Evolutionary conservation across 2,113 vertebrate genomes (phyloP).

Genomic region (Chloebia gouldiae): DNA sequence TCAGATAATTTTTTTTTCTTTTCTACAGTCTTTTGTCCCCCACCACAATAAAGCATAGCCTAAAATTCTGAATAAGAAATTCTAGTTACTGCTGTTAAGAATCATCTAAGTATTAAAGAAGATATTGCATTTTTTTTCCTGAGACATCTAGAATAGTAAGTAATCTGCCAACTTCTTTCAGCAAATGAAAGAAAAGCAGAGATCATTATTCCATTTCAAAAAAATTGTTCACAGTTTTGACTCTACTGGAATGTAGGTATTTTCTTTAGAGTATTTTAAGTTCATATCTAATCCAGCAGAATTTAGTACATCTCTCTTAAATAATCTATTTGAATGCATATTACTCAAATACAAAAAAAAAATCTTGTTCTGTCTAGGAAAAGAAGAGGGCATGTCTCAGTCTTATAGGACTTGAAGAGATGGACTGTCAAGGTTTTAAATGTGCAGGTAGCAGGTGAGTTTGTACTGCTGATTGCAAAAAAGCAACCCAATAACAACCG

Average conservation of each 20-base stretch:
- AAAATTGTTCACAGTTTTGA: not conserved
- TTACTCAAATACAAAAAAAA: not conserved
- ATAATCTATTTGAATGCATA: not conserved
- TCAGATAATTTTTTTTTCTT: not conserved
- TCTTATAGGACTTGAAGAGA: not conserved
- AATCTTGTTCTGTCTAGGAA: not conserved
- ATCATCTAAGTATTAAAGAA: not conserved
- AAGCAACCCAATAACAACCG: constrained; percentile 39
- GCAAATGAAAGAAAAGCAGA: not conserved
- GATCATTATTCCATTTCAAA: not conserved
- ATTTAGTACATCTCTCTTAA: constrained; percentile 2
- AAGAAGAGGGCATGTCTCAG: not conserved
- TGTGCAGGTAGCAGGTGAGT: constrained; percentile 7
- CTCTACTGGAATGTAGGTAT: not conserved
- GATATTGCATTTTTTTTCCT: not conserved
- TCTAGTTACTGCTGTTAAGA: not conserved
- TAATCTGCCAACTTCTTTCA: not conserved
- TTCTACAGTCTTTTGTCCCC: not conserved
- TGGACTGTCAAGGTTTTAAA: not conserved
- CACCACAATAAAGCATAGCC: not conserved
- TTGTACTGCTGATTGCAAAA: constrained; percentile 48
- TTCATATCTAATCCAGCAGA: not conserved
- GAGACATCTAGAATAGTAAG: not conserved
- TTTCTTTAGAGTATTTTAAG: not conserved
- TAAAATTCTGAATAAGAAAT: not conserved